A percentile compares a stretch with the other conserved stretches of the same genome.
phyloP scores from a whole-genome alignment of 1,140 invertebrate species.

The Drosophila aff. region DNA sequence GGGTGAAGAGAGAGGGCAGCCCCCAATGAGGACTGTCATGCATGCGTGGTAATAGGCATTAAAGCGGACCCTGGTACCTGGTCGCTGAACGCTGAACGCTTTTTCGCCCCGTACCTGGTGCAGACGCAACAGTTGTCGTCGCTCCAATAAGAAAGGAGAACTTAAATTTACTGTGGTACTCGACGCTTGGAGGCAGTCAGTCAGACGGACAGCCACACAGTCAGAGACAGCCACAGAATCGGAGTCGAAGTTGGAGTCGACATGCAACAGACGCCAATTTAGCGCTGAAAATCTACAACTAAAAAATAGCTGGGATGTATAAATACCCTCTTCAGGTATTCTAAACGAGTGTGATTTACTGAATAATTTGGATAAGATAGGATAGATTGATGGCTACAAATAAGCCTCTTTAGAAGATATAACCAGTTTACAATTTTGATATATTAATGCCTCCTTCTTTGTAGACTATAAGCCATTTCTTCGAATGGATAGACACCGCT shows the following conservation, averaged over 20 bases:
- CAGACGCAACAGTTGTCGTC: conserved; percentile 59
- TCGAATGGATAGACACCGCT: not conserved
- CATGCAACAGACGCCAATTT: conserved; percentile 77
- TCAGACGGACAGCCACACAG: conserved; percentile 42
- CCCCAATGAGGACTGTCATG: conserved; percentile 58
- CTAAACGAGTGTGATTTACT: no score
- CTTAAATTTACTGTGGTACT: conserved; percentile 45
- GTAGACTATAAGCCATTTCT: not conserved
- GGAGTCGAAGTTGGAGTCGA: conserved; percentile 21
- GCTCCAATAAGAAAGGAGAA: conserved; percentile 55
- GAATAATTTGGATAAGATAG: not conserved
- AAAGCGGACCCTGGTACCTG: conserved; percentile 46
- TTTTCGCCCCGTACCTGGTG: conserved; percentile 6
- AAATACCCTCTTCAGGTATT: conserved; percentile 9
- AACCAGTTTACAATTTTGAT: not conserved
- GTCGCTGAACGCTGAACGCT: conserved; percentile 4
- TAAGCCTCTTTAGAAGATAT: not conserved
- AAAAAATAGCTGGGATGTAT: not conserved
- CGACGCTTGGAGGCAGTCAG: conserved; percentile 50
- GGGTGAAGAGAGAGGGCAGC: conserved; percentile 31
- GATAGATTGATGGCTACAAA: not conserved
- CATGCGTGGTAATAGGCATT: conserved; percentile 80
- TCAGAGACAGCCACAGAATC: conserved; percentile 21
- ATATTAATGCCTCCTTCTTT: not conserved
- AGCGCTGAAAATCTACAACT: conserved; percentile 52